These are phyloP conservation scores for Palythoa heliodiscus DNA, from an alignment of 92 coral and sea anemone genomes.

Conservation along the genomic window DNA sequence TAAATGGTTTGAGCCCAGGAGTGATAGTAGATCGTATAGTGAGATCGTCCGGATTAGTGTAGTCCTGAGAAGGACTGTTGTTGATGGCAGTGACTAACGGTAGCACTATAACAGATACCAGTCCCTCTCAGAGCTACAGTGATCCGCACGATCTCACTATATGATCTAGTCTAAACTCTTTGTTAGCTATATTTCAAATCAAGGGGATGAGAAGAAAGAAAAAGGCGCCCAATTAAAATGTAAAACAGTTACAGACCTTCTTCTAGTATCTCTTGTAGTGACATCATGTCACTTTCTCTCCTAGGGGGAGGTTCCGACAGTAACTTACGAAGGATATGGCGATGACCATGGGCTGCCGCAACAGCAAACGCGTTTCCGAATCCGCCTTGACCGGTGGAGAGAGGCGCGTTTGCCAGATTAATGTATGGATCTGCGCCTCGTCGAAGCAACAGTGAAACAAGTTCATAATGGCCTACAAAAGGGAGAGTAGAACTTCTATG, in stretches of 20 bases:
- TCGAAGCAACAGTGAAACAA: slow-evolving; percentile 67
- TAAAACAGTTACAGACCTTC: slow-evolving; percentile 56
- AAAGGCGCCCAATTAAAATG: too few relatives aligned
- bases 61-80: too few relatives aligned
- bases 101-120: too few relatives aligned
- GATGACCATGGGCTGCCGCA: slow-evolving; percentile 84
- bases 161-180: too few relatives aligned
- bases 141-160: too few relatives aligned
- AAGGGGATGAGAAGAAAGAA: too few relatives aligned
- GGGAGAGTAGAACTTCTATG: not conserved
- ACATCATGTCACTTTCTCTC: slow-evolving; percentile 79
- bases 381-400: slow-evolving; percentile 68
- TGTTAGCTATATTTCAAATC: too few relatives aligned
- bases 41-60: too few relatives aligned
- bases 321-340: slow-evolving; percentile 71
- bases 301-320: slow-evolving; percentile 72
- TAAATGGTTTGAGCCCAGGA: too few relatives aligned
- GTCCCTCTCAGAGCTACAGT: too few relatives aligned
- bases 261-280: slow-evolving; percentile 76
- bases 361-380: slow-evolving; percentile 80
- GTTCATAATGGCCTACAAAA: slow-evolving; percentile 73
- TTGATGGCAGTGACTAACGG: too few relatives aligned
- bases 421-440: slow-evolving; percentile 75
- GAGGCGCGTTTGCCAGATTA: slow-evolving; percentile 48
- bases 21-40: too few relatives aligned